Percentiles rank a stretch among this genome's conserved stretches.
Evolutionary conservation across 35 echinoderm and acorn worm species (phyloP).

Genomic region (Apostichopus californicus): DNA sequence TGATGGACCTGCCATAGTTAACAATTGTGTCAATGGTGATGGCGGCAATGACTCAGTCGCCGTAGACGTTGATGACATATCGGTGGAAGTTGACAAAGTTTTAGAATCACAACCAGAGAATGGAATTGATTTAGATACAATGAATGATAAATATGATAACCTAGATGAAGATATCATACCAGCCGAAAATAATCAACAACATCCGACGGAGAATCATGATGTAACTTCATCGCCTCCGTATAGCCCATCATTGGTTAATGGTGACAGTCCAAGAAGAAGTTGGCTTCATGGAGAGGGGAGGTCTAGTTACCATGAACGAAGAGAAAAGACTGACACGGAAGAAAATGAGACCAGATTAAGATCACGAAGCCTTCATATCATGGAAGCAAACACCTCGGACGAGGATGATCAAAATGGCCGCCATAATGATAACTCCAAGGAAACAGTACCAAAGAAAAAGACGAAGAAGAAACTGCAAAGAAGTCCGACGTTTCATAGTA

Average conservation of each 20-base stretch:
- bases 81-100: neutral
- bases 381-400: neutral
- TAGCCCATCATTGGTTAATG: neutral
- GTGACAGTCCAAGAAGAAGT: slow-evolving; percentile 8
- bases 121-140: neutral
- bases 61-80: neutral
- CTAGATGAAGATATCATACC: neutral
- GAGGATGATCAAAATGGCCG: neutral
- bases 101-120: neutral
- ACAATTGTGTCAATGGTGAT: neutral
- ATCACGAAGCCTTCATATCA: neutral
- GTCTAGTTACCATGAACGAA: slow-evolving; percentile 16
- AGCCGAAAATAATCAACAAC: no score
- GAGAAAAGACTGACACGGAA: neutral
- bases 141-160: neutral
- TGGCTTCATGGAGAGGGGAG: slow-evolving; percentile 7
- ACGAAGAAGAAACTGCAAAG: neutral
- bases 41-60: neutral
- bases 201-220: no score
- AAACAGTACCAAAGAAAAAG: slow-evolving; percentile 17
- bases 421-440: neutral
- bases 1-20: neutral
- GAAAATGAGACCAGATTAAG: neutral
- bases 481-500: slow-evolving; percentile 16
- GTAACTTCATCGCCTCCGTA: no score